Evolutionary conservation across 2,888 invertebrate genomes (phyloP), one percentile per base, ranked within the genome.

Genomic region (Erebia aethiops): DNA sequence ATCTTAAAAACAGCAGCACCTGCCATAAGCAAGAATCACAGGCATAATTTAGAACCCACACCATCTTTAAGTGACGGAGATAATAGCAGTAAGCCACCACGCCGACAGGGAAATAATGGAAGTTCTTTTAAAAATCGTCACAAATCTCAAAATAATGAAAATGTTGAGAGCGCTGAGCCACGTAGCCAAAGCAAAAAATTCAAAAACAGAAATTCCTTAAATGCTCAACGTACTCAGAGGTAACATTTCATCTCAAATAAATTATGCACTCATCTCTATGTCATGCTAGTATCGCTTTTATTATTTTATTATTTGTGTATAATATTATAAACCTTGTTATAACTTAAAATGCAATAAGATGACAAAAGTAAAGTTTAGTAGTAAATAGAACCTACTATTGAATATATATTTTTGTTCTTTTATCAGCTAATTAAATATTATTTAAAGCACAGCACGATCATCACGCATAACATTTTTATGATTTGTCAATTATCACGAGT

Each of bases 1-100:
- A 96, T 97, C 71, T 84, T 97, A 61, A 97, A 97, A 90, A 97
- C 97, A 0, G 95, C 95, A n/a, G 96, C 96, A 18, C 96, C 96
- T 1, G 91, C 93, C 54, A 90, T 94, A 70, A 84, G 89, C 57
- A 94, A 90, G 85, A 91, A 88, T 80, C 93, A 94, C 76, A 92
- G 94, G 76, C 90, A 93, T 76, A 95, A 94, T 82, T 89, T 96
- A 75, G 96, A 96, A 81, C 95, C 96, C 2, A 96, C 96, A 2
- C 95, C 92, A 51, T 93, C 94, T 13, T 88, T 94, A 70, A 94
- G 88, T 74, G 95, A 95, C 68, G 96, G 96, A 61, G 96, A 96
- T 78, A 94, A 87, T 71, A 94, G 94, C 81, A 93, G 93, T 70
- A 90, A 93, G 81, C 92, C 93, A 71, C 88, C 91, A 21, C 91